Evolutionary conservation across 2,113 vertebrate species (phyloP), one percentile per base, ranked within the genome.

Genomic region (Athene noctua): DNA sequence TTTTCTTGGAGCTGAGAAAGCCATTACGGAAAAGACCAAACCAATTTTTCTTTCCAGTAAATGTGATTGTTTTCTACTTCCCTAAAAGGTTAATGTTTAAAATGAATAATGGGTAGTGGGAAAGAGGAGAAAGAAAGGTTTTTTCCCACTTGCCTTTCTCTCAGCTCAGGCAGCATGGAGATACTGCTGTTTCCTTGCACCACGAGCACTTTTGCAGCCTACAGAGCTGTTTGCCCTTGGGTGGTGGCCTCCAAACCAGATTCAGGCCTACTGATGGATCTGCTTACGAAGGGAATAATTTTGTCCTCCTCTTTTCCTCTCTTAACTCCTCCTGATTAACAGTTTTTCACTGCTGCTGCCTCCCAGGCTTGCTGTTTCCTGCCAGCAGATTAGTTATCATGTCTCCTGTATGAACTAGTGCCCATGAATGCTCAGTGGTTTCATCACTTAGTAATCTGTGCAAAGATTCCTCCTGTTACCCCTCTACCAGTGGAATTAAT

Each of bases 61-160:
- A 75, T 75, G 67, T 62, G 88, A 95, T 83, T 95, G 91, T 95
- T 96, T 95, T 95, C 85, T 94, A 44, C 70, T 90, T 94, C 81
- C 57, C 87, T 94, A 95, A 94, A 97, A 97, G 94, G 94, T 94
- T 94, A 95, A 94, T 93, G 92, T 55, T 92, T 91, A 75, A 93
- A 93, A 92, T 95, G 94, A 94, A 78, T 91, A 94, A 91, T 93
- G 77, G 57, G 26, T 20, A 34, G 75, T 5, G 29, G 63, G n/a
- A 52, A 73, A 63, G 75, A 86, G 38, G 22, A 71, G 75, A 59
- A 88, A 40, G 30, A 18, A 80, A 55, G 32, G 6, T 11, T 68
- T 75, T 75, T 42, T 61, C 38, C 65, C 25, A 12, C 66, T 49
- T 10, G 9, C n/a, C 55, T 27, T 61, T 55, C 54, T 68, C 74